Conservation (phyloP, 2,797 vertebrate species). For the Danio jaintianensis region DNA sequence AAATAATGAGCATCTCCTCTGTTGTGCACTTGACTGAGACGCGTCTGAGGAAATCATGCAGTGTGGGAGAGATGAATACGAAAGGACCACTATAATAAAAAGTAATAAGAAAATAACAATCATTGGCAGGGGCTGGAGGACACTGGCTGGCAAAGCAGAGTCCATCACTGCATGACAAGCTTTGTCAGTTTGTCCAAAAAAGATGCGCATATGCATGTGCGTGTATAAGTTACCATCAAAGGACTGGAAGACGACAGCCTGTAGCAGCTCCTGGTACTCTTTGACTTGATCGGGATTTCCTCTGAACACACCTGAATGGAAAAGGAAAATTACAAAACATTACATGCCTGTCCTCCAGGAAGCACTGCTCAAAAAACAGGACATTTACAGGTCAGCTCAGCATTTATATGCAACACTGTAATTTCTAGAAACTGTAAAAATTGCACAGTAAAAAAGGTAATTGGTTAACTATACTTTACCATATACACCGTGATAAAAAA, state of each 20-base stretch:
- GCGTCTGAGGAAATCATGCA: constrained; percentile 30
- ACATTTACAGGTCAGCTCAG: not conserved
- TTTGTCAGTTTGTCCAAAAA: constrained; percentile 16
- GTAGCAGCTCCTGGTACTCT: constrained; percentile 90
- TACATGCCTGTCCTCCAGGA: not conserved
- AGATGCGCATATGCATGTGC: not conserved
- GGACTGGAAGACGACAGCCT: constrained; percentile 88
- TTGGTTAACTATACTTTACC: too few species aligned
- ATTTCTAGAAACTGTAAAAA: not conserved
- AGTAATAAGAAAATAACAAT: constrained; percentile 54
- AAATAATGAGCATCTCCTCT: constrained; percentile 44
- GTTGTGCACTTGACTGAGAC: constrained; percentile 40
- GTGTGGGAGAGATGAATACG: constrained; percentile 22
- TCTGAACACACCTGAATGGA: constrained; percentile 86
- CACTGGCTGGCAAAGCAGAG: constrained; percentile 11
- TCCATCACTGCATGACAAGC: constrained; percentile 33
- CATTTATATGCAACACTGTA: not conserved
- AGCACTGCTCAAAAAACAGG: not conserved
- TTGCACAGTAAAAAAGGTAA: too few species aligned
- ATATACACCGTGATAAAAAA: too few species aligned
- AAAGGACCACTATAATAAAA: constrained; percentile 41
- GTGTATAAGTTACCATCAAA: constrained; percentile 81
- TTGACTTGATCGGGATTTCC: constrained; percentile 89
- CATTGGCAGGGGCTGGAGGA: constrained; percentile 34
- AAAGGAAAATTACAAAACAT: constrained; percentile 13